Conservation (phyloP, 1,140 invertebrate genomes). For the Rhagoletis pomonella region DNA sequence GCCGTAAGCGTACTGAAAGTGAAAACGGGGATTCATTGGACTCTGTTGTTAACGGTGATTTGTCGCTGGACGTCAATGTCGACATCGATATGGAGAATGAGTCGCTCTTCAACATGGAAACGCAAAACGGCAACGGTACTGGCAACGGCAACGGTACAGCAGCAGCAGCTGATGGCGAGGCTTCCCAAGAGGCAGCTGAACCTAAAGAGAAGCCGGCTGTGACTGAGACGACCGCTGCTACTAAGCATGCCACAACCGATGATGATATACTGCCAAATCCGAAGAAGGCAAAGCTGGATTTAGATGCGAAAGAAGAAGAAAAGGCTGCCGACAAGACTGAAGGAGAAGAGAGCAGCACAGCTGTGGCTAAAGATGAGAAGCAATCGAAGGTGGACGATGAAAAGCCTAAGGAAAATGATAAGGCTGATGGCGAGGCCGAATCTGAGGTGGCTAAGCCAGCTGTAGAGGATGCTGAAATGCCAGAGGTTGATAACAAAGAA, state of each 20-base stretch:
- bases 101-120: slow-evolving; percentile 76
- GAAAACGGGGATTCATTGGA: slow-evolving; percentile 81
- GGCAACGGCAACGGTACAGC: slow-evolving; percentile 28
- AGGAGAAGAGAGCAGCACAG: slow-evolving; percentile 63
- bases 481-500: slow-evolving; percentile 24
- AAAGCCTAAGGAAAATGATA: slow-evolving; percentile 42
- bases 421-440: slow-evolving; percentile 55
- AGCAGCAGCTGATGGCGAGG: slow-evolving; percentile 56
- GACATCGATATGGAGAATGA: slow-evolving; percentile 82
- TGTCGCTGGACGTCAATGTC: slow-evolving; percentile 80
- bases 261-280: slow-evolving; percentile 63
- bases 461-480: slow-evolving; percentile 52
- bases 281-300: slow-evolving; percentile 69
- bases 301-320: slow-evolving; percentile 65
- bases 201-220: slow-evolving; percentile 12
- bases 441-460: slow-evolving; percentile 52
- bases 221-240: slow-evolving; percentile 24
- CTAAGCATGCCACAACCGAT: slow-evolving; percentile 59
- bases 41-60: slow-evolving; percentile 78
- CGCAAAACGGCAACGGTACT: slow-evolving; percentile 65
- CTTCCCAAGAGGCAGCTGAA: slow-evolving; percentile 56
- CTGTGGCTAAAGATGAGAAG: slow-evolving; percentile 59
- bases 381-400: slow-evolving; percentile 69
- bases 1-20: slow-evolving; percentile 77
- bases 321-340: slow-evolving; percentile 63